Evolutionary conservation across 2,797 vertebrate genomes (phyloP), one percentile per base, ranked within the genome.

Genomic region (Adrianichthys oophorus): DNA sequence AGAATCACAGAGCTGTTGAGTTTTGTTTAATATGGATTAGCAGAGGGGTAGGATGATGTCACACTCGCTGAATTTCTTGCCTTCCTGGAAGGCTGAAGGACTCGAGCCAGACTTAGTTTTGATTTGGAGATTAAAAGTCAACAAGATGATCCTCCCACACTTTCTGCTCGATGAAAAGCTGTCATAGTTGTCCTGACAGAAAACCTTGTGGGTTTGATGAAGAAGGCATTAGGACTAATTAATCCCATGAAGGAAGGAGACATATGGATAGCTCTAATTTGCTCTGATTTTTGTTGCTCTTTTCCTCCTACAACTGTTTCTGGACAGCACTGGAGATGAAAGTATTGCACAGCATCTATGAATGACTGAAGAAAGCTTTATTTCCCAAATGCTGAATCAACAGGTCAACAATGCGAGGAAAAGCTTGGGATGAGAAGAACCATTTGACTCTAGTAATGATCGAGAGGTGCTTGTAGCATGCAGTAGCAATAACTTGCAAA

Each of bases 21-120:
- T 68, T 15, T 47, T 5, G 64, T 68, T 74, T 67, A 12, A 65
- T 74, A 48, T 59, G 54, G 59, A 74, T 46, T 32, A 56, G 61
- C 18, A 44, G 55, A 41, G 45, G 59, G 41, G 55, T 53, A 54
- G 21, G 52, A 65, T 42, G 64, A 26, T 56, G 56, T 62, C 62
- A 55, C 17, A 42, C 29, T 55, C 46, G 41, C 42, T 62, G 60
- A 52, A 61, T 61, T 23, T 58, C 10, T 52, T 41, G 41, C 18
- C 14, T 21, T 50, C 69, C 72, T 78, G 70, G 42, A 71, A 62
- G 65, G 65, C 49, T 23, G 23, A 63, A 59, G 54, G 41, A 40
- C 53, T 72, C 41, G 8, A 50, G 26, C 52, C 41, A 57, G 15
- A 52, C 56, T 56, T 53, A 0, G 48, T 58, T 64, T 54, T 0